Conservation (phyloP, 2,797 vertebrate species). For the Halcyon badia region DNA sequence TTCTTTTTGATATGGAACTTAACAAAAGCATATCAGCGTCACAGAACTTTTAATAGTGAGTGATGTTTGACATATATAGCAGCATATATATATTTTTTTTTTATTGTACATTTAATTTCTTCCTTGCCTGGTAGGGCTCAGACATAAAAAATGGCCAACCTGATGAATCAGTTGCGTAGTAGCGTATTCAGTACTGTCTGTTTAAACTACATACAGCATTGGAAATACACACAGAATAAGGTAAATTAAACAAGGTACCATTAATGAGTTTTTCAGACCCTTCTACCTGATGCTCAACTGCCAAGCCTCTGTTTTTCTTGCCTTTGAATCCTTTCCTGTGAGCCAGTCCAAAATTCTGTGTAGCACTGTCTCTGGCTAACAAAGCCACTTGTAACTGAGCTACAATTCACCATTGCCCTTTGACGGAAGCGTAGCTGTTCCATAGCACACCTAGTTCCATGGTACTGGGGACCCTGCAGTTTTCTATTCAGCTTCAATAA, state of each 20-base stretch:
- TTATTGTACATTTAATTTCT: not conserved
- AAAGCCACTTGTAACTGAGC: not conserved
- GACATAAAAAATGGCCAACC: not conserved
- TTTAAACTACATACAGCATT: not conserved
- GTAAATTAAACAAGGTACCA: not conserved
- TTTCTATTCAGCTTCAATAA: not conserved
- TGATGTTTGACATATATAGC: not conserved
- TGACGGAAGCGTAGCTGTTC: too few relatives aligned
- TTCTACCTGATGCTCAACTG: not conserved
- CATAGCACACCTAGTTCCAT: rapidly evolving
- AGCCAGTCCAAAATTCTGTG: not conserved
- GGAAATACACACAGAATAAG: not conserved
- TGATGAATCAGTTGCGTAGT: not conserved
- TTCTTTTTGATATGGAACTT: not conserved
- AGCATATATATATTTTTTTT: not conserved
- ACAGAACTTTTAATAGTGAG: not conserved
- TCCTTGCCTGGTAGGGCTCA: not conserved
- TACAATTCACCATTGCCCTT: not conserved
- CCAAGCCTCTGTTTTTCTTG: not conserved
- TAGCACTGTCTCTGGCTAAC: not conserved
- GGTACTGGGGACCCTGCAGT: not conserved
- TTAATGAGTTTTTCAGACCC: not conserved
- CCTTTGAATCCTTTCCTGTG: not conserved
- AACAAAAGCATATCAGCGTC: not conserved
- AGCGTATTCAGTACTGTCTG: not conserved